Base-by-base conservation (phyloP, 2,797 vertebrate genomes). In the Anguilla megastoma region DNA sequence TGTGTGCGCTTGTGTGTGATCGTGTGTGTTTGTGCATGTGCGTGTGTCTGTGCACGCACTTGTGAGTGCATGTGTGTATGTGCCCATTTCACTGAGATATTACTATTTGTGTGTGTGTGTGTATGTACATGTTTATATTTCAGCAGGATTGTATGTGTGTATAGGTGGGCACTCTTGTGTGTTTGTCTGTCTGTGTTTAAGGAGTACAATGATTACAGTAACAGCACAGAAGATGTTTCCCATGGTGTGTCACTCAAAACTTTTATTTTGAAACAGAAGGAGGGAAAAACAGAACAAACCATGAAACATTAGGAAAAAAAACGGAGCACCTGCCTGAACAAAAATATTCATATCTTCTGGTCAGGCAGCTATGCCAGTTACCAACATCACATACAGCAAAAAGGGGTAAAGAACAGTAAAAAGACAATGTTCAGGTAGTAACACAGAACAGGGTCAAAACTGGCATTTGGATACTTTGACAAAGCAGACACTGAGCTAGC, bases 21-120 rank as follows among this genome's bases (percentile, higher is more conserved):
- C 74, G 56, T 92, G 66, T 87, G 86, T 80, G 82, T 69, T 21
- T 79, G 36, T 27, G 18, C 52, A 52, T 52, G 60, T 71, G 80
- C 48, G 24, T 45, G 3, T 41, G 14, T 12, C 3, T 41, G 33
- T 7, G 56, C 24, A 8, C 45, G 52, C 33, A 18, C 8, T 1
- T 50, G 45, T 36, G 2, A 4, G 12, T 74, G 30, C 33, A 14
- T 1, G 2, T 5, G 1, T 50, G 36, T 50, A 48, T 54, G 82
- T 4, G 50, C 21, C 3, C 21, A 3, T 5, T n/a, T 88, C 86
- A 92, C 89, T 45, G 41, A 45, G 41, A 45, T 45, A 45, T 45
- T 45, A 45, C 41, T 45, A 45, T 45, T 45, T 90, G 60, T 82
- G 52, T 92, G 66, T 87, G 86, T 69, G 48, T 86, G 88, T 63